Percentiles rank a stretch among this genome's conserved stretches.
Conservation (phyloP, 2,797 vertebrate genomes). For the Furcifer pardalis region DNA sequence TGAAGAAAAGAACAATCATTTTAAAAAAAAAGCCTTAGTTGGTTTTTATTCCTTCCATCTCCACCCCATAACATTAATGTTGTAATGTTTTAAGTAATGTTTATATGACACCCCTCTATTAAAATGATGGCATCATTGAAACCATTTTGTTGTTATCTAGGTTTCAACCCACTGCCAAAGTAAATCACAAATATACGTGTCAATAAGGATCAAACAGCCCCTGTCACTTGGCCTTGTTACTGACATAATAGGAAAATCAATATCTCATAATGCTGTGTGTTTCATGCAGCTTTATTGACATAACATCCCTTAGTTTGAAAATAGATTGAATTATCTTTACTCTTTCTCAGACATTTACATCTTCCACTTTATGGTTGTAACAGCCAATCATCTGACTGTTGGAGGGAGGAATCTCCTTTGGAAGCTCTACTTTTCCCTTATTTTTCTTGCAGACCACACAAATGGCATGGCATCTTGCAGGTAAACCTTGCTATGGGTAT, state of each 20-base stretch:
- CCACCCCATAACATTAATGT: no score
- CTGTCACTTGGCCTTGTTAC: slow-evolving; percentile 6
- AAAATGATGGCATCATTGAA: not conserved
- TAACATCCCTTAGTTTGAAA: not conserved
- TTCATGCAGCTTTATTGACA: not conserved
- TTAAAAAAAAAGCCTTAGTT: not conserved
- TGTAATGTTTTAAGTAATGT: not conserved
- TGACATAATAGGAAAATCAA: slow-evolving; percentile 5
- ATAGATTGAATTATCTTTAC: not conserved
- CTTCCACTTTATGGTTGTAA: not conserved
- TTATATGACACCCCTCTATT: not conserved
- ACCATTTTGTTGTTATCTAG: not conserved
- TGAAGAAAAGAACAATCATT: not conserved
- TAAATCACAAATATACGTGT: slow-evolving; percentile 24
- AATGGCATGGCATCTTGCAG: not conserved
- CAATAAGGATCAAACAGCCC: not conserved
- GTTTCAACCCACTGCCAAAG: not conserved
- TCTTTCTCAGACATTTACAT: not conserved
- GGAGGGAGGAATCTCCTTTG: not conserved
- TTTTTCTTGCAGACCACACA: not conserved
- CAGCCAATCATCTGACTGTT: not conserved
- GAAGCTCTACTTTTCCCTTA: not conserved
- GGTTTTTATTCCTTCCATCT: not conserved
- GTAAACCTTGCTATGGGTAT: not conserved
- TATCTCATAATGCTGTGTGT: not conserved